phyloP scores from a whole-genome alignment of 2,797 vertebrate species.

The Oreochromis mossambicus region DNA sequence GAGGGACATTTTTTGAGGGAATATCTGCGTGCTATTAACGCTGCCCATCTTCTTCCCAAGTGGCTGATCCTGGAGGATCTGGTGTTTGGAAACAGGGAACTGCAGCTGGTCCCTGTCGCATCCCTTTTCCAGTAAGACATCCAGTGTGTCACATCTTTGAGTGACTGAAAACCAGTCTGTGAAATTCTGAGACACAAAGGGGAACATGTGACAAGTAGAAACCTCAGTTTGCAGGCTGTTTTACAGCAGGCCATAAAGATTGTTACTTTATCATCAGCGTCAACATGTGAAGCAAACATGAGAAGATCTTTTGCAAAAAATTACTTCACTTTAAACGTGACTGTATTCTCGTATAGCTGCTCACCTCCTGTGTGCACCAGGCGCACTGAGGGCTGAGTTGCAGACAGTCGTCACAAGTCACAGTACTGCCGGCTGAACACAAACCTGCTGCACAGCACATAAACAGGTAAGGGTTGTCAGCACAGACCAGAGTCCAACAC shows the following conservation, averaged over 20 bases:
- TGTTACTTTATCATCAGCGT: background rate
- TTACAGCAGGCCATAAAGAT: background rate
- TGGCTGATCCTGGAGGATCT: constrained; percentile 77
- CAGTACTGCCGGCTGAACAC: constrained; percentile 78
- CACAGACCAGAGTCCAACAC: background rate
- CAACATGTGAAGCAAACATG: background rate
- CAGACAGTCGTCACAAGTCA: constrained; percentile 90
- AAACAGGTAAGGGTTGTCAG: background rate
- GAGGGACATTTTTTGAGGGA: constrained; percentile 88
- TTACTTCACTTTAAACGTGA: background rate
- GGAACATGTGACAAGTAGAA: constrained; percentile 8
- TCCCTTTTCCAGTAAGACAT: constrained; percentile 82
- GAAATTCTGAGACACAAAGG: constrained; percentile 83
- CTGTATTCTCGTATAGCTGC: background rate
- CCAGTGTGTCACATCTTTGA: constrained; percentile 84
- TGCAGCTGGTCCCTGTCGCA: constrained; percentile 79
- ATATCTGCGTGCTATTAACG: constrained; percentile 84
- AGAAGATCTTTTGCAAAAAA: background rate
- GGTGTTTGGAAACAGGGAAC: constrained; percentile 80
- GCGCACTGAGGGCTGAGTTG: constrained; percentile 86
- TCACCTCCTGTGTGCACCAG: constrained; percentile 96
- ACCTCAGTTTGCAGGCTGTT: background rate
- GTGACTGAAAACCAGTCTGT: constrained; percentile 79
- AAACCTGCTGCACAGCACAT: constrained; percentile 75
- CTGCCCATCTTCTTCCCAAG: constrained; percentile 75